These are phyloP conservation scores for Cotesia glomerata DNA, from an alignment of 1,140 invertebrate species.

Conservation along the genomic window DNA sequence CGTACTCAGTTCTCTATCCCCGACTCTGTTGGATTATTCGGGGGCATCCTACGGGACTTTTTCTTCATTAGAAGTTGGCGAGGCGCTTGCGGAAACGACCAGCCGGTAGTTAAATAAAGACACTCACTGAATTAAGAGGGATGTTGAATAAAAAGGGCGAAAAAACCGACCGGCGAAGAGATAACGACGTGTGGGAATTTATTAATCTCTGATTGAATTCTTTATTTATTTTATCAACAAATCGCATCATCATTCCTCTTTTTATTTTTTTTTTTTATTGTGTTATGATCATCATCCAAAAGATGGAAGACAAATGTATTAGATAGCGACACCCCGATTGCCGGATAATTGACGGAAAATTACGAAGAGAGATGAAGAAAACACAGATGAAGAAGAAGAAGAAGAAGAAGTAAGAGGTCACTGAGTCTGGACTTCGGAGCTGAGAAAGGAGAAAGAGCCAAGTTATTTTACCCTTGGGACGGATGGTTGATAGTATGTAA, in stretches of 20 bases:
- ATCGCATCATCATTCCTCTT: not conserved
- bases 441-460: not conserved
- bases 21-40: not conserved
- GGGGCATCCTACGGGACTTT: conserved; percentile 20
- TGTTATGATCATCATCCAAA: not conserved
- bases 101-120: conserved; percentile 5
- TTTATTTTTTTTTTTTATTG: not conserved
- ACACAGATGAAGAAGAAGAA: not conserved
- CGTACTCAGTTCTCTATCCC: not conserved
- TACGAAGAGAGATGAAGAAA: no score
- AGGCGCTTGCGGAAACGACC: not conserved
- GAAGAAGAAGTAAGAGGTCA: not conserved
- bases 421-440: not conserved
- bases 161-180: conserved; percentile 12
- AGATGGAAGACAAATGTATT: not conserved
- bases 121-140: conserved; percentile 24
- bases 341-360: no score
- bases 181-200: conserved; percentile 31
- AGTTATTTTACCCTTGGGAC: conserved; percentile 33
- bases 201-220: conserved; percentile 32
- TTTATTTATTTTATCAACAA: not conserved
- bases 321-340: not conserved
- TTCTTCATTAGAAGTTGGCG: conserved; percentile 28
- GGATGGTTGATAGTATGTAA: not conserved
- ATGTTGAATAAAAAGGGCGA: not conserved